Conservation (phyloP, 2,888 invertebrate species). For the Drosophila longiperda region DNA sequence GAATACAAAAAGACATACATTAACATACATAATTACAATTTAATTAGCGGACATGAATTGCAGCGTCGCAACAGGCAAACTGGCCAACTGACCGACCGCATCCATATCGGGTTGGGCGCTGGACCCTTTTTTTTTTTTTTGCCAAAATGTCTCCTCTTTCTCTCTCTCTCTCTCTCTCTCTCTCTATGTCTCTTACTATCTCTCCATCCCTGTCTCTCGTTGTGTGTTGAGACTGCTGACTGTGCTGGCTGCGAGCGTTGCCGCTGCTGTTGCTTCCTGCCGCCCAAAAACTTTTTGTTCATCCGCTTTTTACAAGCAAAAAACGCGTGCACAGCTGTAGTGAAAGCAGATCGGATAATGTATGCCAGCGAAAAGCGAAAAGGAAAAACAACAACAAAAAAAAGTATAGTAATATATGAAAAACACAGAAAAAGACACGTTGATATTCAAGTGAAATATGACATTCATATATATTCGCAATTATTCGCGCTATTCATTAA, state of each 20-base stretch:
- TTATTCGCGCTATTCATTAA: slow-evolving; percentile 74
- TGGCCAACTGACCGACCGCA: slow-evolving; percentile 52
- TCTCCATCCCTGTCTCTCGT: not conserved
- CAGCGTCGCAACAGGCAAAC: slow-evolving; percentile 59
- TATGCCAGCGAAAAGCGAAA: slow-evolving; percentile 28
- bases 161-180: not conserved
- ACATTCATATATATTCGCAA: slow-evolving; percentile 75
- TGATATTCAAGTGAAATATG: slow-evolving; percentile 73
- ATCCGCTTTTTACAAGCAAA: slow-evolving; percentile 61
- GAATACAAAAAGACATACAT: slow-evolving; percentile 49
- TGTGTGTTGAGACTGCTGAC: slow-evolving; percentile 21
- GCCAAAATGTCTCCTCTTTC: not conserved
- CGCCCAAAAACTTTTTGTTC: slow-evolving; percentile 68
- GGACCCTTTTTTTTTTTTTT: not conserved
- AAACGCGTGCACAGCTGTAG: slow-evolving; percentile 30
- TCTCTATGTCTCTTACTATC: not conserved
- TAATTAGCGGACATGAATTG: slow-evolving; percentile 77
- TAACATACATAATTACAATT: slow-evolving; percentile 79
- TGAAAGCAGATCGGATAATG: slow-evolving; percentile 69
- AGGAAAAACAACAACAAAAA: not conserved
- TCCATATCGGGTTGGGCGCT: not conserved
- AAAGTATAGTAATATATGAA: slow-evolving; percentile 5
- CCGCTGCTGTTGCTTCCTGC: slow-evolving; percentile 71
- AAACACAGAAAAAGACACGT: slow-evolving; percentile 33
- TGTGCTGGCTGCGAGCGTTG: slow-evolving; percentile 61